Conservation (phyloP, 2,888 invertebrate species). For the Pyrrhosoma nymphula region DNA sequence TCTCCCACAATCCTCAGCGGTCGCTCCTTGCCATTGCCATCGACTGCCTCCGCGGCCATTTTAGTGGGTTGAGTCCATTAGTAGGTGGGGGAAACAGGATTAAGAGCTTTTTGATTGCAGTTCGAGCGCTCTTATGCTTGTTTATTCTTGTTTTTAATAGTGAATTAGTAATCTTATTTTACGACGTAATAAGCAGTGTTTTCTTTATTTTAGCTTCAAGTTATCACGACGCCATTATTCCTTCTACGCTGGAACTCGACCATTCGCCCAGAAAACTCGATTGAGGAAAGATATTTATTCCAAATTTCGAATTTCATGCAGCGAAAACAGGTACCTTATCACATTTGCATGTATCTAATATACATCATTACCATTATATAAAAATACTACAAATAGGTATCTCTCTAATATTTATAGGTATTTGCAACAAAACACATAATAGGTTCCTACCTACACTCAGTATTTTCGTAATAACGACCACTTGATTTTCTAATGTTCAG, state of each 20-base stretch:
- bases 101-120: constrained; percentile 52
- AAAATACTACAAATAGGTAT: no score
- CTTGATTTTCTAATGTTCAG: no score
- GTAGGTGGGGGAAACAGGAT: constrained; percentile 37
- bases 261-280: neutral
- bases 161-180: constrained; percentile 42
- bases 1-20: constrained; percentile 74
- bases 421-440: no score
- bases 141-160: constrained; percentile 38
- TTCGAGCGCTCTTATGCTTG: constrained; percentile 34
- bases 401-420: no score
- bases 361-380: neutral
- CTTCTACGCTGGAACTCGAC: neutral
- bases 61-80: constrained; percentile 76
- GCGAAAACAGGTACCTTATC: constrained; percentile 7
- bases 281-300: neutral
- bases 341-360: neutral
- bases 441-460: no score
- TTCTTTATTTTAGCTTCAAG: constrained; percentile 19
- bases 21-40: constrained; percentile 76
- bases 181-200: neutral
- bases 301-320: neutral
- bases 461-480: no score
- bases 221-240: constrained; percentile 7
- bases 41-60: constrained; percentile 76